Conservation (phyloP, 2,888 invertebrate genomes). For the Yponomeuta plumbellus region DNA sequence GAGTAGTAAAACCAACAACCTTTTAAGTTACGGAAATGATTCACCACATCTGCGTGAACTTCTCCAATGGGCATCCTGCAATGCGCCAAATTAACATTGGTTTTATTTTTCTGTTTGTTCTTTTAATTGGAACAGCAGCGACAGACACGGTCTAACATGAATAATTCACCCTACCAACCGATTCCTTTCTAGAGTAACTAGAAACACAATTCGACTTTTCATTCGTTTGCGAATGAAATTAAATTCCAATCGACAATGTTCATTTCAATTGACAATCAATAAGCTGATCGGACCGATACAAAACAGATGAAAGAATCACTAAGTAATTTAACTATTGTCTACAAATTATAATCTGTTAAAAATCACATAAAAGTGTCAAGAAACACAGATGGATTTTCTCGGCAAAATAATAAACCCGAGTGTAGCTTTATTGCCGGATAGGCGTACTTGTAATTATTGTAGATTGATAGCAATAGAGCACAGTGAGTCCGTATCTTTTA, state of each 20-base stretch:
- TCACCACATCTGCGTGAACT: slow-evolving; percentile 55
- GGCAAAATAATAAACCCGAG: slow-evolving; percentile 62
- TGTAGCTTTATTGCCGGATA: slow-evolving; percentile 57
- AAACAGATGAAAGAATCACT: background rate
- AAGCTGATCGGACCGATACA: slow-evolving; percentile 14
- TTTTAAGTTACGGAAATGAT: slow-evolving; percentile 46
- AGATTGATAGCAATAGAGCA: slow-evolving; percentile 32
- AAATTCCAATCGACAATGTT: background rate
- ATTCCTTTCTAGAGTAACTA: slow-evolving; percentile 5
- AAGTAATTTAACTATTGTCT: no score
- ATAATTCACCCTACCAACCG: slow-evolving; percentile 15
- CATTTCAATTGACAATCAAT: slow-evolving; percentile 16
- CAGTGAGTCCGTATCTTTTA: slow-evolving; percentile 29
- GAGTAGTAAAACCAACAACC: background rate
- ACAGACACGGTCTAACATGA: slow-evolving; percentile 29
- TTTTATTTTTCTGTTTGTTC: slow-evolving; percentile 53
- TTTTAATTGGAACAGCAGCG: slow-evolving; percentile 52
- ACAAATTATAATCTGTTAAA: no score
- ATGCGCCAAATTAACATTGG: slow-evolving; percentile 66
- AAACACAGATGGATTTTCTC: slow-evolving; percentile 39
- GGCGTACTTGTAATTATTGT: slow-evolving; percentile 66
- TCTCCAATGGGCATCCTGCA: slow-evolving; percentile 63
- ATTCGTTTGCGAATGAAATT: background rate
- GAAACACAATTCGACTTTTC: slow-evolving; percentile 1
- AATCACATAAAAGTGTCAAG: slow-evolving; percentile 25